Base-by-base conservation (phyloP, 2,888 invertebrate species). In the Drosophila limbata region DNA sequence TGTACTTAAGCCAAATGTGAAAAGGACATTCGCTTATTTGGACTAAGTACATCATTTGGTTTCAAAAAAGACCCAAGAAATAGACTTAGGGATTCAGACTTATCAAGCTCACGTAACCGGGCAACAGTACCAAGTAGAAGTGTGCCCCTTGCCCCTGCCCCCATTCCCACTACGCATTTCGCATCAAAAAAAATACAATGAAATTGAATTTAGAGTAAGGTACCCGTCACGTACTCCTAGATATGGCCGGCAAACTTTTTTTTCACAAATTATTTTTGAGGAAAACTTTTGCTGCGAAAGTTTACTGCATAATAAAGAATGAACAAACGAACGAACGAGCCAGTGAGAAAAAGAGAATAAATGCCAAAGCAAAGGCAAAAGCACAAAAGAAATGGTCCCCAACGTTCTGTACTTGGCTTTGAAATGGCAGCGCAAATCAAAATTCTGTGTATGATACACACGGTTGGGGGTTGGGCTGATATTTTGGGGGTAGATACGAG, bases 141-240 rank as follows among this genome's bases (percentile, higher is more conserved):
- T 2, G 19, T 37, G 13, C 52, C 28, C 59, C 39, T 15, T n/a
- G 13, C 31, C 28, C 47, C 21, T 2, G 2, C 33, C 28, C 28
- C 47, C 19, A 11, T n/a, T n/a, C 17, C 15, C 47, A 2, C 1
- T 44, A 25, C 57, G 19, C 39, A 35, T 13, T 39, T 44, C 52
- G 52, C 63, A 63, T 50, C 57, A 76, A 76, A 57, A 76, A 76
- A 66, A 55, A 73, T 61, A 81, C 86, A 86, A 84, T 84, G 81
- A 86, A 84, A 84, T 86, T 84, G 86, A 84, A 84, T 84, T 84
- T 84, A 83, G 86, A 74, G 77, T 72, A 84, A 84, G 86, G 84
- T 81, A 81, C 74, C 84, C 56, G 74, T 59, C 84, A 84, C 84
- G 84, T 86, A 84, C 77, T 77, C 57, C 63, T 69, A 72, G 79